A percentile compares a stretch with the other conserved stretches of the same genome.
Evolutionary conservation across 2,113 vertebrate species (phyloP).

Genomic region (Myotis davidii): DNA sequence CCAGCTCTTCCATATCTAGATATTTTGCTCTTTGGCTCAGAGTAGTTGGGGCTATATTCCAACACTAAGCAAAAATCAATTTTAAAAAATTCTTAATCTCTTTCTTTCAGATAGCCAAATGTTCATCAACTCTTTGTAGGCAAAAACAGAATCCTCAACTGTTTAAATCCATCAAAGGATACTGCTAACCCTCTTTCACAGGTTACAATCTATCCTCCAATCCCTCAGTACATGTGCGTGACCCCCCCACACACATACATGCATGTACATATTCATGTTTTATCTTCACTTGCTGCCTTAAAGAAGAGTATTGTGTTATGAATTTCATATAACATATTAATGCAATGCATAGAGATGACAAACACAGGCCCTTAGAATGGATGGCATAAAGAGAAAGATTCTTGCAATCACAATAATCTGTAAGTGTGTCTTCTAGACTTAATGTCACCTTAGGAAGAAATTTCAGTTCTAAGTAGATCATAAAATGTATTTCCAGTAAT

Average conservation of each 20-base stretch:
- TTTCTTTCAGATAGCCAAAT: background rate
- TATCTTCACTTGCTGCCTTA: background rate
- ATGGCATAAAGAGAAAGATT: background rate
- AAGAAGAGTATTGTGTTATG: background rate
- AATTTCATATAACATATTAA: background rate
- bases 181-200: background rate
- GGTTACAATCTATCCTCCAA: background rate
- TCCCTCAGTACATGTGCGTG: background rate
- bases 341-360: background rate
- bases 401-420: background rate
- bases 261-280: background rate
- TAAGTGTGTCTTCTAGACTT: background rate
- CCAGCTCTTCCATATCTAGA: constrained; percentile 40
- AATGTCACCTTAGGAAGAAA: background rate
- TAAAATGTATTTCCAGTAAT: background rate
- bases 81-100: constrained; percentile 43
- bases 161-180: background rate
- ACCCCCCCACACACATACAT: background rate
- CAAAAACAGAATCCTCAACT: background rate
- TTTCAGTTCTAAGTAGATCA: background rate
- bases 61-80: constrained; percentile 52
- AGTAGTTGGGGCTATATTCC: constrained; percentile 39
- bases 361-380: background rate
- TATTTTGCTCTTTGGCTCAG: constrained; percentile 35
- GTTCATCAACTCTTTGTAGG: background rate